Evolutionary conservation across 2,888 invertebrate species (phyloP).

Genomic region (Oxyscelio sp.): DNA sequence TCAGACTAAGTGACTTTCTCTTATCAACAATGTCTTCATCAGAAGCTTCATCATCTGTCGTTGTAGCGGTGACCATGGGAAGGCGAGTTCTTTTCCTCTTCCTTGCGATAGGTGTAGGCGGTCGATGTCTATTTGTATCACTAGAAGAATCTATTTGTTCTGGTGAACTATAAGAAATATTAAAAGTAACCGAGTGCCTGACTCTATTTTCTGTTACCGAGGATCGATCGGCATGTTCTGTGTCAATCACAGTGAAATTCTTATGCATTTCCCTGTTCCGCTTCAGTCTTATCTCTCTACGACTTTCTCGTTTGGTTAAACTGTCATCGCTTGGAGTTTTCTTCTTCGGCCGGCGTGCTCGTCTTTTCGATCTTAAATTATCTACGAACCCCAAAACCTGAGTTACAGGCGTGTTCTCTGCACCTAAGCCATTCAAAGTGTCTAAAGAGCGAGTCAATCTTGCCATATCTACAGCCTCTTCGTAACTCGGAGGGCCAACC

Average conservation of each 20-base stretch:
- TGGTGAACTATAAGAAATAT: slow-evolving; percentile 33
- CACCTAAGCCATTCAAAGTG: slow-evolving; percentile 82
- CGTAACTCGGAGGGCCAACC: slow-evolving; percentile 93
- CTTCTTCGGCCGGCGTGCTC: slow-evolving; percentile 79
- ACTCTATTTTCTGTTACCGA: slow-evolving; percentile 56
- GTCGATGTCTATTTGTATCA: slow-evolving; percentile 76
- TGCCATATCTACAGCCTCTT: slow-evolving; percentile 93
- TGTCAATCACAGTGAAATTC: slow-evolving; percentile 33
- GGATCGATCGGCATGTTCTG: slow-evolving; percentile 36
- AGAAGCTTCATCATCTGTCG: slow-evolving; percentile 89
- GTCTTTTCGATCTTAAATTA: slow-evolving; percentile 81
- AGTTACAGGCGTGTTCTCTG: slow-evolving; percentile 80
- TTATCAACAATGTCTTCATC: slow-evolving; percentile 73
- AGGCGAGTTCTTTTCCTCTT: slow-evolving; percentile 87
- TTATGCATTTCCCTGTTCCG: slow-evolving; percentile 70
- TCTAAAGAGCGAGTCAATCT: slow-evolving; percentile 89
- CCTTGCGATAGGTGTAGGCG: slow-evolving; percentile 83
- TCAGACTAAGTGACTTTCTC: slow-evolving; percentile 57
- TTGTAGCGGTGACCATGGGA: slow-evolving; percentile 86
- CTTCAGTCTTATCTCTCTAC: slow-evolving; percentile 79
- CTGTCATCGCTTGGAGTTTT: slow-evolving; percentile 85
- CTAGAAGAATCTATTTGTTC: slow-evolving; percentile 61
- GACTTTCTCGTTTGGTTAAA: slow-evolving; percentile 81
- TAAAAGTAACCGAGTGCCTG: slow-evolving; percentile 18
- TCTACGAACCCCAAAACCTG: slow-evolving; percentile 84